phyloP scores from a whole-genome alignment of 1,140 invertebrate species.

The Drosophila equinoxialis region DNA sequence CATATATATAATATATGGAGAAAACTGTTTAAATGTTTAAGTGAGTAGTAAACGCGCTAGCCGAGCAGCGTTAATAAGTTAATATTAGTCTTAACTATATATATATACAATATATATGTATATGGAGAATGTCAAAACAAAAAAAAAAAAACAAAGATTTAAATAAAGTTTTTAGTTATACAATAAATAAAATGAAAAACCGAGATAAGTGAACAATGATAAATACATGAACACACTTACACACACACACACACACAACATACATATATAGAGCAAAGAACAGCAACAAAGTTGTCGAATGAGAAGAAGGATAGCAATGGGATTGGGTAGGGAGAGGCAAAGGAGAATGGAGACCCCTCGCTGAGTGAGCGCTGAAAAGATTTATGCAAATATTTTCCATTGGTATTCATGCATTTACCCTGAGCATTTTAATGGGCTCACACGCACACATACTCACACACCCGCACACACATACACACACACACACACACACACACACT shows the following conservation, averaged over 20 bases:
- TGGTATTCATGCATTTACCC: slow-evolving; percentile 70
- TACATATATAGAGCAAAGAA: slow-evolving; percentile 12
- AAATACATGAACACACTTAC: slow-evolving; percentile 43
- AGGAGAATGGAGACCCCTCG: slow-evolving; percentile 20
- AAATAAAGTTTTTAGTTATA: slow-evolving; percentile 80
- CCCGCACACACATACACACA: slow-evolving; percentile 53
- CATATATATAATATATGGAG: slow-evolving; percentile 56
- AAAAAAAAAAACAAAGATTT: slow-evolving; percentile 46
- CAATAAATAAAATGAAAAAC: slow-evolving; percentile 30
- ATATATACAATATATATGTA: slow-evolving; percentile 43
- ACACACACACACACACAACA: background rate
- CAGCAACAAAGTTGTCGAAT: slow-evolving; percentile 9
- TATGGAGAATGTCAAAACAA: slow-evolving; percentile 54
- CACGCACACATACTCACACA: slow-evolving; percentile 51
- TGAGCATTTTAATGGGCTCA: slow-evolving; percentile 65
- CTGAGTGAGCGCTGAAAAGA: slow-evolving; percentile 54
- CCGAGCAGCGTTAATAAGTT: slow-evolving; percentile 57
- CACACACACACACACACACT: slow-evolving; percentile 54
- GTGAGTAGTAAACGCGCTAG: slow-evolving; percentile 54
- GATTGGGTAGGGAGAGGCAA: background rate
- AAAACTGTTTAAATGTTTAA: slow-evolving; percentile 76
- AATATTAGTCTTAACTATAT: slow-evolving; percentile 54
- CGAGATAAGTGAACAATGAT: slow-evolving; percentile 50
- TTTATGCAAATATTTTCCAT: slow-evolving; percentile 79
- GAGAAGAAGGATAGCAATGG: background rate